Evolutionary conservation across 1,140 invertebrate species (phyloP), one percentile per base, ranked within the genome.

Genomic region (Trialeurodes vaporariorum): DNA sequence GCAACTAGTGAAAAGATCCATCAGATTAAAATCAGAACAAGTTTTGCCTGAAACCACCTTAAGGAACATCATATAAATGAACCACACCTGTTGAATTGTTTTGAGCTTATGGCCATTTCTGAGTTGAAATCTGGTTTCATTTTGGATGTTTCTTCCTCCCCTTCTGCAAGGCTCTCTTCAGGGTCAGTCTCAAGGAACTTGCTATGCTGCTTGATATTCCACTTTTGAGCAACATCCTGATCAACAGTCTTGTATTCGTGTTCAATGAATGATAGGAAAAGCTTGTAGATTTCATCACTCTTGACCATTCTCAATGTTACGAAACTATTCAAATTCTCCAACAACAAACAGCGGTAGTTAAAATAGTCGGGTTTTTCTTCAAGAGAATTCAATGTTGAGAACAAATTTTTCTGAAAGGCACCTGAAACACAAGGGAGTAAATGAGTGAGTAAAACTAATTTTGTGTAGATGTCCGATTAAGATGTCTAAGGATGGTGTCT

Each of bases 81-180:
- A 68, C 64, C 63, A 59, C 65, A 71, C 64, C 65, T 65, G 1
- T 65, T 67, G 23, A 64, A n/a, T 61, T 64, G 61, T 64, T 65
- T 66, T 27, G 26, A 66, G 58, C 67, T 49, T 5, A 49, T 5
- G 34, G 34, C 17, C 5, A 49, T 17, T 17, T 49, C 34, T 49
- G 34, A 5, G 34, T 5, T 9, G 34, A 49, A 49, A 49, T 49
- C 34, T 22, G 25, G 23, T 26, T 68, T 64, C n/a, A 26, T 63
- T 49, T 63, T 60, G 21, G 27, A 11, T 11, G 66, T 61, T 26
- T 77, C 74, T 59, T 77, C 74, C 24, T 75, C 72, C 23, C 73
- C 73, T 25, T 60, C 68, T 22, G 73, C 70, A n/a, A 73, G 70
- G 27, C 75, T 68, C 27, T 61, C 25, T 61, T 76, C 69, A 59